phyloP scores from a whole-genome alignment of 2,888 invertebrate species.

The Lasius fuliginosus region DNA sequence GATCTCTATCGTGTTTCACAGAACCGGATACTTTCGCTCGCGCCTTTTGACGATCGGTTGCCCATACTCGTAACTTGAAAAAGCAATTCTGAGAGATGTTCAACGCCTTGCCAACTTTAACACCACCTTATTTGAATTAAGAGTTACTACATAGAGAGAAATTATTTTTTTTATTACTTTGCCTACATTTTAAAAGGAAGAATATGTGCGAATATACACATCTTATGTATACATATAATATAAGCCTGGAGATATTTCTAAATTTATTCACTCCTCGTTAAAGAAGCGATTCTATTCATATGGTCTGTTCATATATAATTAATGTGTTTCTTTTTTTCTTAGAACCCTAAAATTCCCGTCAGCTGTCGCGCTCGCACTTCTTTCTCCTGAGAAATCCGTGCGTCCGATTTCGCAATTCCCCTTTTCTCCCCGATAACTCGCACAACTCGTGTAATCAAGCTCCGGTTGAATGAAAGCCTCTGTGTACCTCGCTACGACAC shows the following conservation, averaged over 20 bases:
- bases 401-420: conserved; percentile 68
- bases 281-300: neutral
- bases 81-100: neutral
- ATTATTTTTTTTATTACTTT: neutral
- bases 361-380: conserved; percentile 35
- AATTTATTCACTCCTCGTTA: conserved; percentile 20
- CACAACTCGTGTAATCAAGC: conserved; percentile 66
- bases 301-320: neutral
- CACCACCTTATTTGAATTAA: neutral
- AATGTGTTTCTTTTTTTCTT: neutral
- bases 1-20: conserved; percentile 33
- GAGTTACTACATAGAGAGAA: neutral
- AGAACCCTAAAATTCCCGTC: conserved; percentile 3
- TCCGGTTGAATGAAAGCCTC: conserved; percentile 72
- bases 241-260: neutral
- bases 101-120: neutral
- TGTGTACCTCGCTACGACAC: conserved; percentile 59
- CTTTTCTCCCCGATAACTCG: conserved; percentile 65
- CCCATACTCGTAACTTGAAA: conserved; percentile 18
- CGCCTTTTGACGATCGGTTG: conserved; percentile 17
- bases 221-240: neutral
- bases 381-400: conserved; percentile 61
- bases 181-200: neutral
- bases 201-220: neutral
- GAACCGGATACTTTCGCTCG: conserved; percentile 30